These are phyloP conservation scores for Oryzias woworae DNA, from an alignment of 2,113 vertebrate genomes.

Conservation along the genomic window DNA sequence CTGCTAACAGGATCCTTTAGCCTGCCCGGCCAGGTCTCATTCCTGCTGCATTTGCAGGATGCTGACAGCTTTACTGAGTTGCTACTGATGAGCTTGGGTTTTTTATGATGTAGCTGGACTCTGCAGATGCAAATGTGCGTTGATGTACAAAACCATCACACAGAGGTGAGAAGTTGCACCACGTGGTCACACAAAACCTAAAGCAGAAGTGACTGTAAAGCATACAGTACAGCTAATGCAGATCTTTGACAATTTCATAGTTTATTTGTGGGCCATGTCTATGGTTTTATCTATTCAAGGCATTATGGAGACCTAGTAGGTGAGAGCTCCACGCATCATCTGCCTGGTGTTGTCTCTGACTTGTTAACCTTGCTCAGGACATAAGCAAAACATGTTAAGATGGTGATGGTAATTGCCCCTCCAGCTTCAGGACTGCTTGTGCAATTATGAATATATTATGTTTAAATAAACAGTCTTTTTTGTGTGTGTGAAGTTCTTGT, in stretches of 20 bases:
- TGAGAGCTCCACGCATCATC: constrained; percentile 58
- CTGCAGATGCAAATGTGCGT: constrained; percentile 59
- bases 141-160: constrained; percentile 49
- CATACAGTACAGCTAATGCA: no score
- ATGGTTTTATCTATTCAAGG: no score
- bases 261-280: no score
- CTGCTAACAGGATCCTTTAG: constrained; percentile 26
- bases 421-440: constrained; percentile 71
- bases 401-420: constrained; percentile 65
- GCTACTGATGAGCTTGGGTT: constrained; percentile 57
- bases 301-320: constrained; percentile 37
- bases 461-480: constrained; percentile 68
- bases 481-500: constrained; percentile 30
- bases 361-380: constrained; percentile 67
- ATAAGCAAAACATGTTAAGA: constrained; percentile 69
- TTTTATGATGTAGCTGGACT: constrained; percentile 46
- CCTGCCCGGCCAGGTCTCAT: constrained; percentile 44
- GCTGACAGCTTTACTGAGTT: constrained; percentile 74
- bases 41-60: constrained; percentile 76
- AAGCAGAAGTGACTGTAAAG: no score
- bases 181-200: no score
- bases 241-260: no score
- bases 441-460: constrained; percentile 78
- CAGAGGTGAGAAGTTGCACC: constrained; percentile 24
- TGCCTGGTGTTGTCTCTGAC: constrained; percentile 54